These are phyloP conservation scores for Nymphalis c-album DNA, from an alignment of 2,888 invertebrate species.

Conservation along the genomic window DNA sequence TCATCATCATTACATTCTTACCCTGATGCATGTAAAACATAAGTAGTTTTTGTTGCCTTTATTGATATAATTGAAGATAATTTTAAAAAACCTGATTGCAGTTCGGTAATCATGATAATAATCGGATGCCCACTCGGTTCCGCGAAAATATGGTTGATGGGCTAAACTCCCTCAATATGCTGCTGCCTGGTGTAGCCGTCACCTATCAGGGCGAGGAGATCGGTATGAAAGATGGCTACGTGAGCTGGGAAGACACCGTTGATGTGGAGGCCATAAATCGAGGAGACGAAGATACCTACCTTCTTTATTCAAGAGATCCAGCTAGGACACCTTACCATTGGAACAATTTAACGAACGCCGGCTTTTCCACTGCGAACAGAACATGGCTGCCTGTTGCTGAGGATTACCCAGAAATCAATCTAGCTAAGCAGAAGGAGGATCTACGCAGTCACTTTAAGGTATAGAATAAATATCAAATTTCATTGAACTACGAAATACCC, in stretches of 20 bases:
- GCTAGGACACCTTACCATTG: slow-evolving; percentile 85
- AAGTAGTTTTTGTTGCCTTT: too few relatives aligned
- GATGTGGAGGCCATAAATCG: slow-evolving; percentile 81
- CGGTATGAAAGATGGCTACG: slow-evolving; percentile 84
- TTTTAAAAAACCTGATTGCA: slow-evolving; percentile 46
- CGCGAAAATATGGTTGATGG: slow-evolving; percentile 85
- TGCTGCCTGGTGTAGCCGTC: slow-evolving; percentile 89
- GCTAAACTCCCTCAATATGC: slow-evolving; percentile 84
- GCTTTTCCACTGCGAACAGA: slow-evolving; percentile 79
- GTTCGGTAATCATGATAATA: slow-evolving; percentile 87
- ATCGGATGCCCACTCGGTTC: slow-evolving; percentile 83
- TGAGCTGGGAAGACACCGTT: slow-evolving; percentile 81
- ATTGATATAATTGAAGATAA: too few relatives aligned
- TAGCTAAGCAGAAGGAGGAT: slow-evolving; percentile 75
- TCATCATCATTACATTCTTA: too few relatives aligned
- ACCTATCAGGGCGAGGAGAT: slow-evolving; percentile 92
- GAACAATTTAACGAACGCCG: slow-evolving; percentile 79
- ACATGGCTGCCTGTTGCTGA: slow-evolving; percentile 87
- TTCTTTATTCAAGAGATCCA: slow-evolving; percentile 81
- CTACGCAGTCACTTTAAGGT: slow-evolving; percentile 79
- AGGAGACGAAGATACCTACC: slow-evolving; percentile 78
- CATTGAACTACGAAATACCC: neutral
- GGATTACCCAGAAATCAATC: slow-evolving; percentile 82
- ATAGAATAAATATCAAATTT: neutral
- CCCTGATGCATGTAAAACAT: too few relatives aligned